Evolutionary conservation across 2,888 invertebrate genomes (phyloP).

Genomic region (Drosophila demipolita): DNA sequence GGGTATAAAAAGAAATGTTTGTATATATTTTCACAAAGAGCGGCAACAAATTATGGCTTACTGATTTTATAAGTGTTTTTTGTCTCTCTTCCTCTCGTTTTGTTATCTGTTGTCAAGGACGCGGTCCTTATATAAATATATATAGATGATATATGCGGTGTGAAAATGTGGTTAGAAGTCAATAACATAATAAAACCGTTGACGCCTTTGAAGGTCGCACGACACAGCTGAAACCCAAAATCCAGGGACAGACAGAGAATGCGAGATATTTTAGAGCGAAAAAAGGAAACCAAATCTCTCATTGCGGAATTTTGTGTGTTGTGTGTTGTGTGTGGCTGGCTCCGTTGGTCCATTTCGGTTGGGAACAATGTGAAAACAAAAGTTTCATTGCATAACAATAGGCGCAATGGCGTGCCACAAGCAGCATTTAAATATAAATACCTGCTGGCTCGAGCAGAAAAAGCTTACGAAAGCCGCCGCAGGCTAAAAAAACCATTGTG

Average conservation of each 20-base stretch:
- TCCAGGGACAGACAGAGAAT: not conserved
- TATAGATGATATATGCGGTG: constrained; percentile 55
- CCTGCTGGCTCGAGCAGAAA: constrained; percentile 72
- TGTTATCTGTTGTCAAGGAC: constrained; percentile 63
- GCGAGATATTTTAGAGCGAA: not conserved
- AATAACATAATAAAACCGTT: constrained; percentile 76
- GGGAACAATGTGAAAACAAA: constrained; percentile 63
- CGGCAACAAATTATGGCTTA: constrained; percentile 72
- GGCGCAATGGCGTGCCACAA: constrained; percentile 75
- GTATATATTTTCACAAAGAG: constrained; percentile 12
- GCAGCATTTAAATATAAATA: constrained; percentile 78
- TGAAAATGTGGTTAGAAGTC: constrained; percentile 78
- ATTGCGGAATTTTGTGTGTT: not conserved
- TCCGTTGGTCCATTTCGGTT: not conserved
- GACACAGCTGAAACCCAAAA: constrained; percentile 24
- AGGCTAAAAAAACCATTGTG: constrained; percentile 46
- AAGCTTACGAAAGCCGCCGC: constrained; percentile 42
- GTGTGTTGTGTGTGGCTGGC: not conserved
- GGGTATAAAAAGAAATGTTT: not conserved
- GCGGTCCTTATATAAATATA: constrained; percentile 8
- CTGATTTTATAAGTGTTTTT: constrained; percentile 64
- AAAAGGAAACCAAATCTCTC: not conserved
- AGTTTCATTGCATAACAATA: constrained; percentile 79
- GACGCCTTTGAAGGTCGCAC: constrained; percentile 65
- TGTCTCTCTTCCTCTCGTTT: not conserved